Conservation (phyloP, 2,797 vertebrate genomes). For the Lepilemur ruficaudatus region DNA sequence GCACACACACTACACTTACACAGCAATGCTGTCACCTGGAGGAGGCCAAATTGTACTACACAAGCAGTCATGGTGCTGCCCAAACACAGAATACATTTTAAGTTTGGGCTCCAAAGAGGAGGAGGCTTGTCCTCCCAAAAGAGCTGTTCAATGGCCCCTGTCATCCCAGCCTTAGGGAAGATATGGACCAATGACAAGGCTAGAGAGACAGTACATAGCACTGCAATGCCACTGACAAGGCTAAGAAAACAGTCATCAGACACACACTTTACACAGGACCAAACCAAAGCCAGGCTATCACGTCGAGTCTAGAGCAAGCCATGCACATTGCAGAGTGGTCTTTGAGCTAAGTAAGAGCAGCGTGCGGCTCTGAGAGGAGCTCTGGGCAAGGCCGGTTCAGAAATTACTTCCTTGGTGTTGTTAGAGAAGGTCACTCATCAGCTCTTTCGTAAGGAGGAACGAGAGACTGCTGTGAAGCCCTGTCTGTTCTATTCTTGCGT, state of each 20-base stretch:
- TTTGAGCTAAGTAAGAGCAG: neutral
- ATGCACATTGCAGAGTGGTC: neutral
- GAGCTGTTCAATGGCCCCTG: neutral
- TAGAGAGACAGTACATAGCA: neutral
- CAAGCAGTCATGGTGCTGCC: neutral
- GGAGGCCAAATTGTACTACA: neutral
- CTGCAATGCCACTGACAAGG: too few species aligned
- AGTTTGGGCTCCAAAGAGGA: neutral
- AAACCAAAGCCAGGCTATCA: neutral
- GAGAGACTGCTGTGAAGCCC: neutral
- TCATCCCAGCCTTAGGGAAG: neutral
- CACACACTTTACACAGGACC: neutral
- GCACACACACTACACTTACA: fast-evolving
- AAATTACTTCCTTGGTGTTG: neutral
- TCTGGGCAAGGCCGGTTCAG: neutral
- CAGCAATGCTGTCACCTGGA: neutral
- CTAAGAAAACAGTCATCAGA: neutral
- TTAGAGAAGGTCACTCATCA: neutral
- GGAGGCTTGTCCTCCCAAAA: neutral
- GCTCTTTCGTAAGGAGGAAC: neutral
- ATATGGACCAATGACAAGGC: neutral
- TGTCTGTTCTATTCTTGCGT: neutral
- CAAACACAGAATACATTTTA: neutral
- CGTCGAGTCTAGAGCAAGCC: neutral
- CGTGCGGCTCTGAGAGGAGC: neutral